Evolutionary conservation across 2,888 invertebrate genomes (phyloP), one percentile per base, ranked within the genome.

Genomic region (Tenthredo mesomela): DNA sequence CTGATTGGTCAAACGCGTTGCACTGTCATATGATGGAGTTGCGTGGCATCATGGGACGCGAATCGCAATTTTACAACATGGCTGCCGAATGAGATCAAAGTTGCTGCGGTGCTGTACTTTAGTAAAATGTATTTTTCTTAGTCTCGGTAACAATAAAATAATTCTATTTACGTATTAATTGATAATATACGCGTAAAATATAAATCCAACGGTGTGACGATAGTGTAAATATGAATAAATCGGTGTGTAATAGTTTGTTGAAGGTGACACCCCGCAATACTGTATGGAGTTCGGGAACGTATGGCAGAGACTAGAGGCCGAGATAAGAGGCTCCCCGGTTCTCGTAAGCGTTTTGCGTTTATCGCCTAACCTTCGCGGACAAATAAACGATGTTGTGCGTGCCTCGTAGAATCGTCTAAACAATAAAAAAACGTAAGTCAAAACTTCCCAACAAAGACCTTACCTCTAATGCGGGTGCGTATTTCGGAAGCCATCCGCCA

Each of bases 51-150:
- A 89, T 89, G 90, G 90, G 92, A 90, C 89, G 89, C 90, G 88
- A 88, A 91, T 91, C 89, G 89, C 88, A 89, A 90, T 90, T 91
- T 91, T 91, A 89, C 92, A 93, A 93, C 88, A 93, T 93, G 93
- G 93, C 93, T 91, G 90, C 89, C 88, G 89, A 92, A 90, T 92
- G 90, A 92, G 91, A 85, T 87, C 88, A 89, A 89, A 92, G 91
- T 92, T 89, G 92, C 90, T 89, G 92, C 90, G 91, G 92, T 90
- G 90, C 90, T 89, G 90, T 89, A 89, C 89, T 90, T 89, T 90
- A 58, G 84, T 89, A 91, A 90, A 90, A 91, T 91, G 90, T 90
- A 89, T 88, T 88, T 89, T 89, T 88, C 88, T 77, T 91, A 91
- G 90, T 89, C 86, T 87, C 86, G 85, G 86, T 85, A 87, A 86